Conservation (phyloP, 92 coral and sea anemone genomes). For the Muricea muricata region DNA sequence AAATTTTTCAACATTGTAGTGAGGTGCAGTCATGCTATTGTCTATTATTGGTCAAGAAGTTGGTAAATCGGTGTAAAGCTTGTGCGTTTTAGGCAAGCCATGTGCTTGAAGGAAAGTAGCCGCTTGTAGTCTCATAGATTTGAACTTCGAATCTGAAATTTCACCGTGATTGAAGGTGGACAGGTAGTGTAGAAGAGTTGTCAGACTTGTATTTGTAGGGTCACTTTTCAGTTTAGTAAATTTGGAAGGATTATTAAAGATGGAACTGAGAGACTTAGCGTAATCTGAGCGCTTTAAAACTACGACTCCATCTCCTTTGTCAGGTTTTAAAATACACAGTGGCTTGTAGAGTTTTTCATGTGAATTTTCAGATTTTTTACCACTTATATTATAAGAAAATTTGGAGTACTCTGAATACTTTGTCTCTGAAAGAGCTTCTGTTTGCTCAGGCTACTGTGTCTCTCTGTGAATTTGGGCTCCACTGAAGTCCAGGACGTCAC, state of each 20-base stretch:
- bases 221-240: background rate
- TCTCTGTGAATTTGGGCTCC: too few relatives aligned
- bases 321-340: constrained; percentile 62
- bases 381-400: too few relatives aligned
- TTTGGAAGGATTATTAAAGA: constrained; percentile 42
- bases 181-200: background rate
- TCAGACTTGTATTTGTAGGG: background rate
- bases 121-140: background rate
- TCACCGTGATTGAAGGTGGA: background rate
- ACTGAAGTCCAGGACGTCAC: too few relatives aligned
- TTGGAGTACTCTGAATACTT: too few relatives aligned
- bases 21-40: constrained; percentile 21
- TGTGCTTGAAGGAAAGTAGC: constrained; percentile 6
- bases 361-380: too few relatives aligned
- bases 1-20: constrained; percentile 45
- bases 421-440: too few relatives aligned
- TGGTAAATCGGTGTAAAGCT: constrained; percentile 14
- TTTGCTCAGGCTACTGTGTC: too few relatives aligned
- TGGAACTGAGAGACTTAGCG: constrained; percentile 11
- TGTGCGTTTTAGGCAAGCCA: constrained; percentile 45
- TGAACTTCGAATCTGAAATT: background rate
- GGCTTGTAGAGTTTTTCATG: too few relatives aligned
- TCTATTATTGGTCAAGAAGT: constrained; percentile 28
- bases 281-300: constrained; percentile 35
- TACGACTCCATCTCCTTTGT: constrained; percentile 64